Evolutionary conservation across 2,888 invertebrate genomes (phyloP).

Genomic region (Nephrotoma guestfalica): DNA sequence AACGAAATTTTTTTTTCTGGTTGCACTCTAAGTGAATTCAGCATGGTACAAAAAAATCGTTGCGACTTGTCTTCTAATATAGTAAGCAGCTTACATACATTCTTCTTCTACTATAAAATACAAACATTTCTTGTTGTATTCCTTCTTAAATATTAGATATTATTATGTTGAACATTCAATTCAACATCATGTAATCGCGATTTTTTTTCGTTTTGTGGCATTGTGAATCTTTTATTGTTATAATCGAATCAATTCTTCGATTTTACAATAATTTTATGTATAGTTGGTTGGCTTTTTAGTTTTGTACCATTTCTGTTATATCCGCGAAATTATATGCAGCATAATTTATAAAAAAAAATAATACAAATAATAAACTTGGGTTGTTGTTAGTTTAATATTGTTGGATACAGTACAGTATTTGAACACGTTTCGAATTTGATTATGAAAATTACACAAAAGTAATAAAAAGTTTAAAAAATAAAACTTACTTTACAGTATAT

Average conservation of each 20-base stretch:
- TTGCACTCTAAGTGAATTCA: not conserved
- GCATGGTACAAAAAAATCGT: not conserved
- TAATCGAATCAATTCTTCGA: not conserved
- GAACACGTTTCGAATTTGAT: not conserved
- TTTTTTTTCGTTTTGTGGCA: not conserved
- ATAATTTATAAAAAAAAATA: not conserved
- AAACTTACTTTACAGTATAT: not conserved
- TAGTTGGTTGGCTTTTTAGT: not conserved
- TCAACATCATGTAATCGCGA: not conserved
- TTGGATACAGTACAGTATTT: not conserved
- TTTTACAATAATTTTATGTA: not conserved
- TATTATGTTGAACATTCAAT: not conserved
- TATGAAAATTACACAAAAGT: not conserved
- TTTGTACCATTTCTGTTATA: not conserved
- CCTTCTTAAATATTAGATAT: not conserved
- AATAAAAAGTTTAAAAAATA: not conserved
- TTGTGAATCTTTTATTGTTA: not conserved
- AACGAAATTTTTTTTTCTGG: not conserved
- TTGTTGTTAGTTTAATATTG: not conserved
- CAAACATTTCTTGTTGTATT: not conserved
- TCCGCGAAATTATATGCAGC: not conserved
- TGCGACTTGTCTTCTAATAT: not conserved
- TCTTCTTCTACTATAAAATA: not conserved
- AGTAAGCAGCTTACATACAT: not conserved
- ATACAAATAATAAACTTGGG: not conserved